A percentile compares a stretch with the other conserved stretches of the same genome.
Evolutionary conservation across 2,113 vertebrate species (phyloP).

Genomic region (Psittacus erithacus): DNA sequence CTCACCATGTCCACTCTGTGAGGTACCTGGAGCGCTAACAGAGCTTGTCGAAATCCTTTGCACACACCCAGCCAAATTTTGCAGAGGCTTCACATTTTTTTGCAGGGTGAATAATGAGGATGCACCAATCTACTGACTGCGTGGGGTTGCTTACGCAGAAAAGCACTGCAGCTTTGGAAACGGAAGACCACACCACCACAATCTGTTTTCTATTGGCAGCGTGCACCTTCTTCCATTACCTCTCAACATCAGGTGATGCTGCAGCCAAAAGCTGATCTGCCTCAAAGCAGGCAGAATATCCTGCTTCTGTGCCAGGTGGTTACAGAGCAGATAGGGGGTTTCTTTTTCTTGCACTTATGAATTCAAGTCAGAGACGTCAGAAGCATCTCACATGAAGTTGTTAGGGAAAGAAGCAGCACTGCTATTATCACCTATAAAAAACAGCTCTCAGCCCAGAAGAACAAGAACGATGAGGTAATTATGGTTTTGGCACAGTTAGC

Average conservation of each 20-base stretch:
- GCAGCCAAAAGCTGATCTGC: background rate
- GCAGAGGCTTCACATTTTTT: background rate
- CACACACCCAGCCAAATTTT: background rate
- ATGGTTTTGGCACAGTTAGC: constrained; percentile 30
- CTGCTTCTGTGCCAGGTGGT: background rate
- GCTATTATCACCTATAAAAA: background rate
- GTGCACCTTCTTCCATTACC: background rate
- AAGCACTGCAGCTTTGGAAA: background rate
- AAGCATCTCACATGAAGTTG: background rate
- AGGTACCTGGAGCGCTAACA: background rate
- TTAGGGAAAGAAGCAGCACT: background rate
- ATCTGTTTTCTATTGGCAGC: background rate
- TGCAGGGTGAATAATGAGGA: background rate
- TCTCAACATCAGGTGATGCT: background rate
- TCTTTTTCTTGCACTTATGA: background rate
- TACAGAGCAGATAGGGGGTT: background rate
- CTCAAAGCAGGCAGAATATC: background rate
- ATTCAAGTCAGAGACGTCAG: background rate
- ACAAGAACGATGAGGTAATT: constrained; percentile 1
- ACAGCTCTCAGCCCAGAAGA: background rate
- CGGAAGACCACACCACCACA: background rate
- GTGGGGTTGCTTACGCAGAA: background rate
- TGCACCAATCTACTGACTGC: background rate
- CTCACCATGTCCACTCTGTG: background rate
- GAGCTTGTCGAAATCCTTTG: background rate